Base-by-base conservation (phyloP, 2,888 invertebrate species). In the Clanis bilineata region DNA sequence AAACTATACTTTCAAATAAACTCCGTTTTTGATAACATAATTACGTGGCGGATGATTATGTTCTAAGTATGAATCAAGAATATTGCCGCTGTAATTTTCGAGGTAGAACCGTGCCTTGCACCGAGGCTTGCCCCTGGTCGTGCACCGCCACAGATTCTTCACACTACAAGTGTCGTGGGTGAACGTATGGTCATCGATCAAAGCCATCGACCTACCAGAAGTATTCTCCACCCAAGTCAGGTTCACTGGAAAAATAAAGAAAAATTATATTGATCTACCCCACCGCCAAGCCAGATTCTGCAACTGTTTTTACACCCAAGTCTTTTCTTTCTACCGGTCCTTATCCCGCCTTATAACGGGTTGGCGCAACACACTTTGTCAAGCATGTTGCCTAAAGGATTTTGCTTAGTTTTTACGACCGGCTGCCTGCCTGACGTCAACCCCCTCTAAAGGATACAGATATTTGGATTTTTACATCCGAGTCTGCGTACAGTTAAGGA, bases 11-110 rank as follows among this genome's bases (percentile, higher is more conserved):
- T 32, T 57, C 43, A 51, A 3, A 51, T 51, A 60, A 5, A 64
- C 10, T n/a, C 69, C 67, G 28, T 70, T 58, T 6, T 56, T 58
- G 43, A 73, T 58, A 4, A 64, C 9, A 23, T 63, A 72, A 0
- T 62, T 64, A 0, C 65, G 67, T 0, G 71, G 64, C 10, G 85
- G 79, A 62, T 92, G 92, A 62, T 83, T 87, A 62, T 92, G 92
- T 60, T 84, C 79, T 57, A 88, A 80, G 61, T 86, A 85, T 7
- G 83, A 32, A 4, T 28, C 7, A 3, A 39, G 36, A 5, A 58
- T 63, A 44, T 67, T 64, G 15, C 63, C 44, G 1, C 36, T 47
- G 1, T n/a, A n/a, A n/a, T 61, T 38, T 6, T 39, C 4, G 3
- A 54, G 41, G 6, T 59, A 62, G 56, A 68, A 66, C 6, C 64